Evolutionary conservation across 2,888 invertebrate species (phyloP).

Genomic region (Melipona beecheii): DNA sequence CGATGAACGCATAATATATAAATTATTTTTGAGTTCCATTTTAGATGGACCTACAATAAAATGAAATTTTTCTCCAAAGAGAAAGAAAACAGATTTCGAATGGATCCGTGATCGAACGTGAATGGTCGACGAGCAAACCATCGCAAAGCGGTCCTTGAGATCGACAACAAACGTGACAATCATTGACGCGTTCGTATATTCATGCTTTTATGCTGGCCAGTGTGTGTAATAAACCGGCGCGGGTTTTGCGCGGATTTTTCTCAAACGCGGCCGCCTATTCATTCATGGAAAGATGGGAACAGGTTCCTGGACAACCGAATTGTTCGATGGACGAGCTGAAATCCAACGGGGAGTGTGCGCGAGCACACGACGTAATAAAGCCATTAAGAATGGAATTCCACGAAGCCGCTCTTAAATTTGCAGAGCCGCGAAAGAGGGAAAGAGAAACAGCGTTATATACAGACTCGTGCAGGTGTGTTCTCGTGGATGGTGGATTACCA

Average conservation of each 20-base stretch:
- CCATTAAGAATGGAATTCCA: slow-evolving; percentile 59
- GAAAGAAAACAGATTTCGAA: no score
- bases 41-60: no score
- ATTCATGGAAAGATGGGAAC: slow-evolving; percentile 52
- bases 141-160: slow-evolving; percentile 17
- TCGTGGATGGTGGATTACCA: slow-evolving; percentile 24
- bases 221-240: background rate
- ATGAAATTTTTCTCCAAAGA: no score
- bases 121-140: slow-evolving; percentile 8
- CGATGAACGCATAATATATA: no score
- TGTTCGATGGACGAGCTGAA: slow-evolving; percentile 26
- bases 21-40: no score
- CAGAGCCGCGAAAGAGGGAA: slow-evolving; percentile 28
- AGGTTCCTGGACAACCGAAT: slow-evolving; percentile 47
- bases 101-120: background rate
- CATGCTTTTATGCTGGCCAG: slow-evolving; percentile 22
- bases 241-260: slow-evolving; percentile 43
- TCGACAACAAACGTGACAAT: slow-evolving; percentile 31
- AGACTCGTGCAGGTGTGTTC: slow-evolving; percentile 34
- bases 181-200: slow-evolving; percentile 34
- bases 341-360: slow-evolving; percentile 14
- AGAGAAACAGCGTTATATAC: background rate
- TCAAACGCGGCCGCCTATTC: slow-evolving; percentile 38
- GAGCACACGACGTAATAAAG: slow-evolving; percentile 45
- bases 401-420: slow-evolving; percentile 58